Percentiles rank a stretch among this genome's conserved stretches.
Evolutionary conservation across 2,797 vertebrate genomes (phyloP).

Genomic region (Acanthopagrus latus): DNA sequence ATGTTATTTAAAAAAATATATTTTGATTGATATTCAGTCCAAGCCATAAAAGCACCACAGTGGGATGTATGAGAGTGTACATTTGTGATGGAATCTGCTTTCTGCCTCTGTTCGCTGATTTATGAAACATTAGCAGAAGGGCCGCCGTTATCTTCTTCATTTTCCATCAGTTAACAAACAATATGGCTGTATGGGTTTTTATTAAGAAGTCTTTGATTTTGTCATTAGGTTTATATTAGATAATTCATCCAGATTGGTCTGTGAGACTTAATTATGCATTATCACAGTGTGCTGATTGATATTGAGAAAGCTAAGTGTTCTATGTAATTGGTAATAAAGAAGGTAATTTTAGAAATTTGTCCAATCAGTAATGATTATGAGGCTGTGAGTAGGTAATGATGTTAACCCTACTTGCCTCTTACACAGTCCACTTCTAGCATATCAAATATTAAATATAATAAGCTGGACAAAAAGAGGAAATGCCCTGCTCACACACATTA

Average conservation of each 20-base stretch:
- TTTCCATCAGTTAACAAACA: constrained; percentile 78
- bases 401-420: constrained; percentile 81
- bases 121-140: constrained; percentile 58
- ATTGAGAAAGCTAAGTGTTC: constrained; percentile 87
- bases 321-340: constrained; percentile 87
- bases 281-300: constrained; percentile 83
- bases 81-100: constrained; percentile 47
- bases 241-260: constrained; percentile 83
- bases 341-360: constrained; percentile 85
- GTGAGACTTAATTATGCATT: constrained; percentile 84
- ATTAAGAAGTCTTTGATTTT: constrained; percentile 84
- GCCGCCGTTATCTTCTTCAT: constrained; percentile 66
- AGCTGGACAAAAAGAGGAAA: constrained; percentile 66
- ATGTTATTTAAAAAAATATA: background rate
- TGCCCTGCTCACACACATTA: constrained; percentile 38
- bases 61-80: constrained; percentile 18
- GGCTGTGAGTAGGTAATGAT: constrained; percentile 80
- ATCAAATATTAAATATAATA: constrained; percentile 70
- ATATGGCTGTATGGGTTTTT: constrained; percentile 77
- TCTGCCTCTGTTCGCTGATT: constrained; percentile 44
- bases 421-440: constrained; percentile 71
- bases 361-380: constrained; percentile 86
- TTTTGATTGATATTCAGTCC: constrained; percentile 22
- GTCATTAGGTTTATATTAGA: constrained; percentile 83
- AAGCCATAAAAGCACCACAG: constrained; percentile 24